phyloP scores from a whole-genome alignment of 2,113 vertebrate species.

The Callionymus lyra region DNA sequence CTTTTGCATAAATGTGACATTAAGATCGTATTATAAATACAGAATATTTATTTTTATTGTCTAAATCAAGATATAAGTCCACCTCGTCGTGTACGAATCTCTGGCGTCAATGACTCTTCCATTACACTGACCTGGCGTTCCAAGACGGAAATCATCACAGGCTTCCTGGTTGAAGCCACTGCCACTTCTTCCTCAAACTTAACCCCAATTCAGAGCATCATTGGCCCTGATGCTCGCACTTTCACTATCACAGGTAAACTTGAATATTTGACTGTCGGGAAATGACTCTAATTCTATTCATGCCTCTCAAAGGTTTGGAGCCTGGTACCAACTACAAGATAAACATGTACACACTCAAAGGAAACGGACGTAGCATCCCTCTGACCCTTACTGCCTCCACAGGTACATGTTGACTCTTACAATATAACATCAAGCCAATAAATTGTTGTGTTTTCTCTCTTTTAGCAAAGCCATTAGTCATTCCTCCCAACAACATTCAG shows the following conservation, averaged over 20 bases:
- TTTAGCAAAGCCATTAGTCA: conserved; percentile 71
- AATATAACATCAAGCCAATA: neutral
- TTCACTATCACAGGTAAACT: conserved; percentile 79
- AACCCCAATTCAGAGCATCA: conserved; percentile 73
- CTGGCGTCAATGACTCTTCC: conserved; percentile 80
- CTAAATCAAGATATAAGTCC: conserved; percentile 78
- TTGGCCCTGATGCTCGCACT: conserved; percentile 68
- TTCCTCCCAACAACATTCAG: conserved; percentile 82
- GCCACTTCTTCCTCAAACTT: conserved; percentile 60
- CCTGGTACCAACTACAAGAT: conserved; percentile 89
- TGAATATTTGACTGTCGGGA: no score
- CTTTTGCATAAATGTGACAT: no score
- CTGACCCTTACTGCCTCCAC: conserved; percentile 81
- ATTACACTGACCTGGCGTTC: conserved; percentile 89
- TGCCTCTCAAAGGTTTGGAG: conserved; percentile 71
- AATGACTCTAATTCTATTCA: neutral
- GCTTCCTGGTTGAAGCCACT: conserved; percentile 83
- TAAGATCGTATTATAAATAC: neutral
- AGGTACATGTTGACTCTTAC: conserved; percentile 57
- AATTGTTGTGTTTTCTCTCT: neutral
- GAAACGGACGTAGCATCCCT: conserved; percentile 83
- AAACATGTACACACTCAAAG: conserved; percentile 84
- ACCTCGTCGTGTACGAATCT: conserved; percentile 83
- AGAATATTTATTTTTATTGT: neutral
- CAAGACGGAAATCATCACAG: conserved; percentile 84